phyloP scores from a whole-genome alignment of 2,113 vertebrate species.

The Chaetura pelagica region DNA sequence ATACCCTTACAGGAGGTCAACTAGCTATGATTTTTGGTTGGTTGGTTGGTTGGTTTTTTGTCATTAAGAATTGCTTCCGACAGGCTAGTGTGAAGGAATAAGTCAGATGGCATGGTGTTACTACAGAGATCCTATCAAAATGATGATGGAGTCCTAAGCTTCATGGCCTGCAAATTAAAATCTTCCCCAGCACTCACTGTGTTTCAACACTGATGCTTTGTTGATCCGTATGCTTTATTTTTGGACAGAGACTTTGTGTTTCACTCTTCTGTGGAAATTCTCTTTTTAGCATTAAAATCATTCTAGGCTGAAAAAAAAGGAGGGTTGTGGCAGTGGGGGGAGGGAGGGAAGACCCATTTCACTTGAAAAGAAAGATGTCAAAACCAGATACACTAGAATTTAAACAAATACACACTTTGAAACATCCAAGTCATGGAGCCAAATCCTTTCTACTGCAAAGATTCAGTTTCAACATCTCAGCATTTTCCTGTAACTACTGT shows the following conservation, averaged over 20 bases:
- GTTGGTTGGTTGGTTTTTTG: background rate
- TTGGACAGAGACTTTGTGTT: background rate
- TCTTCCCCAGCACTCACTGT: background rate
- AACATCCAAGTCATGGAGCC: background rate
- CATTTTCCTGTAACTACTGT: background rate
- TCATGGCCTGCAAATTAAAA: background rate
- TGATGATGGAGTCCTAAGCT: background rate
- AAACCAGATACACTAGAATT: background rate
- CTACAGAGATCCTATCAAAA: background rate
- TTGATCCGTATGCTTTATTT: background rate
- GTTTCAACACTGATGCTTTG: background rate
- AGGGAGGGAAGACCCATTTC: background rate
- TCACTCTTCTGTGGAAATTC: background rate
- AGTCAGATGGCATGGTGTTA: background rate
- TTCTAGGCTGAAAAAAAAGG: background rate
- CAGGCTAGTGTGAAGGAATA: background rate
- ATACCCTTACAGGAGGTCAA: background rate
- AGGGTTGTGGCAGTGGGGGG: background rate
- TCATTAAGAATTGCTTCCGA: background rate
- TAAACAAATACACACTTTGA: background rate
- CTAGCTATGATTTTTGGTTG: background rate
- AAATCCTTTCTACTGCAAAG: background rate
- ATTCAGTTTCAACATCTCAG: background rate
- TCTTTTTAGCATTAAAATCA: background rate
- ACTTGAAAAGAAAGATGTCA: background rate